Conservation (phyloP, 2,888 invertebrate genomes). For the Meteorus colon region DNA sequence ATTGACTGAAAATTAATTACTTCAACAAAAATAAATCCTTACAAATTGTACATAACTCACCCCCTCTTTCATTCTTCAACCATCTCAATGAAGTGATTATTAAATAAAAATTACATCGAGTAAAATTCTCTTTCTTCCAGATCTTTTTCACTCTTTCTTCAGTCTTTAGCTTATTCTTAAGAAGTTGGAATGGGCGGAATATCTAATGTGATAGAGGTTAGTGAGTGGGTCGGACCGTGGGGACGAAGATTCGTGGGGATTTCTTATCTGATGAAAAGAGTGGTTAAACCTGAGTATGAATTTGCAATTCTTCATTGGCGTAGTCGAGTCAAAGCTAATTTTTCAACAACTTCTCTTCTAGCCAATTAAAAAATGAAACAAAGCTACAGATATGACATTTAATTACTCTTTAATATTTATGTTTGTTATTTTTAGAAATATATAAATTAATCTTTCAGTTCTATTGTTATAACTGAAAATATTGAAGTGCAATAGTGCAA, state of each 20-base stretch:
- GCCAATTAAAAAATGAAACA: no score
- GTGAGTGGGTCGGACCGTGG: neutral
- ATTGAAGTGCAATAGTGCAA: slow-evolving; percentile 11
- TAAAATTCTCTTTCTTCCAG: slow-evolving; percentile 19
- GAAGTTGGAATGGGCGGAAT: slow-evolving; percentile 31
- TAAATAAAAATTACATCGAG: slow-evolving; percentile 51
- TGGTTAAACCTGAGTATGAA: slow-evolving; percentile 51
- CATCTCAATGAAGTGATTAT: slow-evolving; percentile 37
- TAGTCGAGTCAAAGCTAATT: neutral
- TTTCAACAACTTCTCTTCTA: neutral
- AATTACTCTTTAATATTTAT: neutral
- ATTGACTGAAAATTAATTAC: slow-evolving; percentile 60
- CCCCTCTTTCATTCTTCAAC: neutral
- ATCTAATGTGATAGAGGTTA: slow-evolving; percentile 37
- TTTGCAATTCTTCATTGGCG: slow-evolving; percentile 44
- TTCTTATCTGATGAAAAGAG: slow-evolving; percentile 53
- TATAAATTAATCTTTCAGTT: neutral
- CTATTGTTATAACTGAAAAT: neutral
- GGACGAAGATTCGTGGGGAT: slow-evolving; percentile 35
- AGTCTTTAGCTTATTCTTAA: slow-evolving; percentile 23
- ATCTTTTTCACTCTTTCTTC: slow-evolving; percentile 13
- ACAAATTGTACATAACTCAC: slow-evolving; percentile 29
- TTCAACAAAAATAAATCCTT: slow-evolving; percentile 58
- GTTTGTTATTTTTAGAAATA: neutral
- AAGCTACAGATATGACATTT: no score